Evolutionary conservation across 1,140 invertebrate genomes (phyloP), one percentile per base, ranked within the genome.

Genomic region (Heliothis subflexa): DNA sequence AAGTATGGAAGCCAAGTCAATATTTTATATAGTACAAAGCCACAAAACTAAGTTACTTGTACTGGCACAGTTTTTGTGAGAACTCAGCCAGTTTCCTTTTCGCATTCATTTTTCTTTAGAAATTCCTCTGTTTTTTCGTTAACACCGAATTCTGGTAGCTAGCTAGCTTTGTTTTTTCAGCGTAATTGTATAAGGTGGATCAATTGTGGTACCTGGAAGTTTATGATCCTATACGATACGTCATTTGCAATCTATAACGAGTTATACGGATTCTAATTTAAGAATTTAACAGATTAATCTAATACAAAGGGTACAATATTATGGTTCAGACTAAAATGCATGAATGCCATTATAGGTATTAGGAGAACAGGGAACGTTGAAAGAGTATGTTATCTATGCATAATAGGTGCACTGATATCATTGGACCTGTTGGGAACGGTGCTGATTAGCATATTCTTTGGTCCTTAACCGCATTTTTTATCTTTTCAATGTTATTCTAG

Each of bases 61-160:
- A 21, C 64, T 49, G 16, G 16, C 40, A 47, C 47, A 68, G 47
- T 28, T 50, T 50, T 68, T 50, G n/a, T 64, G 18, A 28, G 21
- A 25, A 50, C 13, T 28, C 1, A 50, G 47, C 64, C 50, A 40
- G 59, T 13, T 62, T 62, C 59, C 59, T 62, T 14, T 28, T n/a
- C 25, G 3, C 47, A 68, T 68, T 66, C 50, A 16, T 68, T 52
- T 25, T 40, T 47, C 25, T 16, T 47, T 52, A 68, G 16, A 50
- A 68, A 68, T 68, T 68, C 62, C 40, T 49, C 70, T 78, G 64
- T 70, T 54, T 78, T 64, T 70, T 49, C 62, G 68, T 49, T 55
- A 70, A 52, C 75, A 47, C 61, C 21, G 40, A 78, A 55, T 70
- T 70, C 62, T n/a, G 49, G 9, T 21, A 10, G 47, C 28, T 78